Base-by-base conservation (phyloP, 2,888 invertebrate species). In the Leucania comma region DNA sequence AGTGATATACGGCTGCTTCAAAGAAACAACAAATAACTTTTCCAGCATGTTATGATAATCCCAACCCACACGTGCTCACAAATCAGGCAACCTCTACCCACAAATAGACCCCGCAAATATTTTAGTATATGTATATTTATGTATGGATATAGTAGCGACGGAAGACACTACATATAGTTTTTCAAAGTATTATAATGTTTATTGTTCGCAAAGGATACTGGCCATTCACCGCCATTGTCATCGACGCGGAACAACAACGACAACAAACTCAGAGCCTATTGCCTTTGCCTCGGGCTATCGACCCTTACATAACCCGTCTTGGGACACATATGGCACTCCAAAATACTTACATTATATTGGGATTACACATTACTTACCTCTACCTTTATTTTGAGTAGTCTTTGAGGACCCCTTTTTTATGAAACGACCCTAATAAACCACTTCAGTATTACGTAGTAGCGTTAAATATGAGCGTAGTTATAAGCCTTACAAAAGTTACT, bases 351-450 rank as follows among this genome's bases (percentile, higher is more conserved):
- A 73, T 70, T 74, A 74, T 70, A 73, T 80, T 59, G 54, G 58
- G 10, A 82, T 82, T 73, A 78, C 78, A 82, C 66, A 80, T 63
- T 68, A 67, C 74, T 81, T 81, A 80, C 78, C 60, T 68, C 57
- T 68, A 75, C 38, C 48, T 57, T 53, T 42, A 56, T 54, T 68
- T 72, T 65, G 38, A 73, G 72, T 78, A 62, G 51, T 74, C 42
- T 75, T 61, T 68, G 53, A 62, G 54, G 26, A 72, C 42, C 67
- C 20, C 32, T 73, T 61, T 68, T 74, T 74, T 80, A 54, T 26
- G 22, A 59, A 67, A 62, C n/a, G 62, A 59, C 54, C 62, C 22
- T 53, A 68, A 68, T 68, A 80, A 68, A 74, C 56, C 32, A 60
- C 38, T 51, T 51, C 29, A 42, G 53, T 24, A 26, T 58, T 22